A percentile compares a stretch with the other conserved stretches of the same genome.
These are phyloP conservation scores for Cottus gobio DNA, from an alignment of 2,113 vertebrate species.

Conservation along the genomic window DNA sequence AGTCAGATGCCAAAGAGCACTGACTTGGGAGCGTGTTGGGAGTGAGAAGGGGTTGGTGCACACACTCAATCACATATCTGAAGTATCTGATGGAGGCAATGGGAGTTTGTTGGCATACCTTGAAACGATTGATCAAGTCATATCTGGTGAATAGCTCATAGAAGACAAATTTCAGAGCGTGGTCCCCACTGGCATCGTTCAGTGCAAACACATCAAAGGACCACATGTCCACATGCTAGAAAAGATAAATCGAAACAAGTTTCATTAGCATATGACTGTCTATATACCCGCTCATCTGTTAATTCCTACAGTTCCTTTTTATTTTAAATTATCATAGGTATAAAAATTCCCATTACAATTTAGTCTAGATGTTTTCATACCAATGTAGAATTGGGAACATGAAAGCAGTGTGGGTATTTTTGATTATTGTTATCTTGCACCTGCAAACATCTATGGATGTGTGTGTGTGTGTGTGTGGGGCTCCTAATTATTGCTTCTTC, in stretches of 20 bases:
- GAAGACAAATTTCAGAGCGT: constrained; percentile 96
- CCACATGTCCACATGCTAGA: constrained; percentile 93
- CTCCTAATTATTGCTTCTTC: background rate
- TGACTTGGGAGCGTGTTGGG: too few relatives aligned
- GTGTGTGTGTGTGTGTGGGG: background rate
- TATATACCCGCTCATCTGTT: background rate
- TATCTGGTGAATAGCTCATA: constrained; percentile 96
- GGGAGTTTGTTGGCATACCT: constrained; percentile 83
- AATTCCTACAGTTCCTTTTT: background rate
- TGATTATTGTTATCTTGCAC: background rate
- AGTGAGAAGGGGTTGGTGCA: too few relatives aligned
- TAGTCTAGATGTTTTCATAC: background rate
- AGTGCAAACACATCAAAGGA: constrained; percentile 97
- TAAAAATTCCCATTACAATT: background rate
- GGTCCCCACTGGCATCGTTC: constrained; percentile 93
- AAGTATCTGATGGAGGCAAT: background rate
- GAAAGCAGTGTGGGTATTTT: background rate
- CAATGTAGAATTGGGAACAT: background rate
- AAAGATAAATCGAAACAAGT: constrained; percentile 37
- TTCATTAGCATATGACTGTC: background rate
- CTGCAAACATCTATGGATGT: background rate
- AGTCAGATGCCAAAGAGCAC: too few relatives aligned
- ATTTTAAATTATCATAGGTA: background rate
- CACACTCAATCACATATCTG: too few relatives aligned
- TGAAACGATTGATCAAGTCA: constrained; percentile 94